A percentile compares a stretch with the other conserved stretches of the same genome.
Conservation (phyloP, 1,140 invertebrate species). For the Metopolophium dirhodum region DNA sequence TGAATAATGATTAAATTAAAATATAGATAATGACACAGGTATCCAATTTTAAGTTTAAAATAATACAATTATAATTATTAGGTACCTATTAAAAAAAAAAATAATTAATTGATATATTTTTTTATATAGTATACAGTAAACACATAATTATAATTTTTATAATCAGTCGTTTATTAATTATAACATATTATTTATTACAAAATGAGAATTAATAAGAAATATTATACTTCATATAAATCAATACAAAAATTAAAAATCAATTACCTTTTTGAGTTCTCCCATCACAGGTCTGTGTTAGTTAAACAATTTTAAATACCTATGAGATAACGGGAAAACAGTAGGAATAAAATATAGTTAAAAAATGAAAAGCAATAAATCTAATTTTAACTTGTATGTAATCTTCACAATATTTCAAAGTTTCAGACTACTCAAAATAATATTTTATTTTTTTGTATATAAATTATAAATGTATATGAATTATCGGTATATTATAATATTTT, state of each 20-base stretch:
- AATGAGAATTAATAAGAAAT: neutral
- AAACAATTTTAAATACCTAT: neutral
- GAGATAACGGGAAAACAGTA: too few species aligned
- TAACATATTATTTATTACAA: neutral
- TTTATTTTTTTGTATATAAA: neutral
- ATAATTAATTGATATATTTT: neutral
- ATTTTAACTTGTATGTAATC: too few species aligned
- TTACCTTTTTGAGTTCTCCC: neutral
- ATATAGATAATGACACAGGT: neutral
- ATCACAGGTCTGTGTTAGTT: neutral
- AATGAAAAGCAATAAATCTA: neutral
- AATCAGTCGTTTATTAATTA: neutral
- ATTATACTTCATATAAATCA: neutral
- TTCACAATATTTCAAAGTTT: neutral
- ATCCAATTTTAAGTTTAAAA: neutral
- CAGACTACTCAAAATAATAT: neutral
- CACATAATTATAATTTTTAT: neutral
- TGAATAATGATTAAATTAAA: neutral
- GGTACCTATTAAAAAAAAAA: too few species aligned
- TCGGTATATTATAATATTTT: too few species aligned
- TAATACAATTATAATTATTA: neutral
- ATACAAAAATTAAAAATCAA: neutral
- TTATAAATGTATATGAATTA: neutral
- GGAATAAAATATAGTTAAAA: neutral
- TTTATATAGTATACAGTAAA: neutral